These are phyloP conservation scores for Platycheirus albimanus DNA, from an alignment of 2,888 invertebrate genomes.

Conservation along the genomic window DNA sequence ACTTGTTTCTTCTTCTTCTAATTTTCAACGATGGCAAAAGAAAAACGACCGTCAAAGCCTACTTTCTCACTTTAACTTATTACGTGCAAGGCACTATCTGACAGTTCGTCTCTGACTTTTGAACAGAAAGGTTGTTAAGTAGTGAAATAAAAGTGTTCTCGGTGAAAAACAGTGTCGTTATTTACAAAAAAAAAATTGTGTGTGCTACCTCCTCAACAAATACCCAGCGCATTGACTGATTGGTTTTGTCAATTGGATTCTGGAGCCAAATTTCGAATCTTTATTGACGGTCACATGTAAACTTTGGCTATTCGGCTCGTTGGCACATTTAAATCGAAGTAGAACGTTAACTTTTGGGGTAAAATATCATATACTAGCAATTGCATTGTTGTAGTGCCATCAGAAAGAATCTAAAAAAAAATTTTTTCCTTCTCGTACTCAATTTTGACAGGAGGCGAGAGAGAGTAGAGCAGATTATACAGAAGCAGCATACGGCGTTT, in stretches of 20 bases:
- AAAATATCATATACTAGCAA: conserved; percentile 70
- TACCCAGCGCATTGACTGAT: conserved; percentile 58
- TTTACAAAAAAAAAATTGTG: conserved; percentile 72
- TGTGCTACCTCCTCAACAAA: conserved; percentile 69
- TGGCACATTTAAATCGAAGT: conserved; percentile 72
- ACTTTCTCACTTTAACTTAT: conserved; percentile 72
- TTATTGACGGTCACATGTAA: conserved; percentile 43
- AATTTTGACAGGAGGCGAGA: conserved; percentile 71
- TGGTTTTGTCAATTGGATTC: conserved; percentile 71
- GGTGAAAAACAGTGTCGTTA: conserved; percentile 73
- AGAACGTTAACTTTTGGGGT: conserved; percentile 72
- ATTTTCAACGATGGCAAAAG: conserved; percentile 36
- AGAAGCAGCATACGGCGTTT: conserved; percentile 56
- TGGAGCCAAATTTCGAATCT: conserved; percentile 65
- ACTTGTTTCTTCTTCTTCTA: conserved; percentile 31
- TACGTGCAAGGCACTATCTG: conserved; percentile 67
- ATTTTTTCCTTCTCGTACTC: conserved; percentile 69
- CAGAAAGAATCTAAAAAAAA: conserved; percentile 69
- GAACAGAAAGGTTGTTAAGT: conserved; percentile 79
- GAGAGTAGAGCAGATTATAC: conserved; percentile 61
- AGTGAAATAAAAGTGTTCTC: conserved; percentile 70
- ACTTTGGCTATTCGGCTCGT: conserved; percentile 56
- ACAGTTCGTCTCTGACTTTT: conserved; percentile 81
- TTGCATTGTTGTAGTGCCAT: conserved; percentile 73
- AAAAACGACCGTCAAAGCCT: too few species aligned